These are phyloP conservation scores for Dendrolimus kikuchii DNA, from an alignment of 1,140 invertebrate species.

Conservation along the genomic window DNA sequence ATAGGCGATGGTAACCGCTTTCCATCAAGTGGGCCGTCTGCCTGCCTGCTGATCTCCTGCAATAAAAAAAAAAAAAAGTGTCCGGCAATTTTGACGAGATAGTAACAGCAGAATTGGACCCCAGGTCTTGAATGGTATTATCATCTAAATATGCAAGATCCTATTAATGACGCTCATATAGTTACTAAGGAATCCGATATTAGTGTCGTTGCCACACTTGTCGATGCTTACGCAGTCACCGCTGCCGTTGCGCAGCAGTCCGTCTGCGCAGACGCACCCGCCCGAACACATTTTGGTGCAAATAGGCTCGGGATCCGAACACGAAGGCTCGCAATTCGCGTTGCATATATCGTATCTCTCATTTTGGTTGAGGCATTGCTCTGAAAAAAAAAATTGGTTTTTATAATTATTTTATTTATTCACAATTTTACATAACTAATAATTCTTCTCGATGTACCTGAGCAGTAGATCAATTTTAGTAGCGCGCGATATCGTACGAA, in stretches of 20 bases:
- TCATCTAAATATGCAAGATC: constrained; percentile 37
- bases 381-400: constrained; percentile 18
- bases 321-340: constrained; percentile 36
- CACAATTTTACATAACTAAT: no score
- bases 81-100: no score
- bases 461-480: no score
- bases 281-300: constrained; percentile 31
- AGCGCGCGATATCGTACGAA: no score
- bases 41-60: no score
- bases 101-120: no score
- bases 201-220: constrained; percentile 41
- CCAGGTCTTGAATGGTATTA: no score
- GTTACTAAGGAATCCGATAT: constrained; percentile 26
- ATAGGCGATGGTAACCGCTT: no score
- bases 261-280: constrained; percentile 48
- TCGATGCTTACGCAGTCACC: constrained; percentile 45
- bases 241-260: constrained; percentile 30
- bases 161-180: constrained; percentile 48
- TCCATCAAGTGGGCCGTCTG: no score
- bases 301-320: constrained; percentile 27
- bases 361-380: constrained; percentile 49
- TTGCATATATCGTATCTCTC: constrained; percentile 52
- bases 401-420: no score
- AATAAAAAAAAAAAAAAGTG: no score
- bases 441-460: no score